Conservation (phyloP, 1,140 invertebrate genomes). For the Polypedilum vanderplanki region DNA sequence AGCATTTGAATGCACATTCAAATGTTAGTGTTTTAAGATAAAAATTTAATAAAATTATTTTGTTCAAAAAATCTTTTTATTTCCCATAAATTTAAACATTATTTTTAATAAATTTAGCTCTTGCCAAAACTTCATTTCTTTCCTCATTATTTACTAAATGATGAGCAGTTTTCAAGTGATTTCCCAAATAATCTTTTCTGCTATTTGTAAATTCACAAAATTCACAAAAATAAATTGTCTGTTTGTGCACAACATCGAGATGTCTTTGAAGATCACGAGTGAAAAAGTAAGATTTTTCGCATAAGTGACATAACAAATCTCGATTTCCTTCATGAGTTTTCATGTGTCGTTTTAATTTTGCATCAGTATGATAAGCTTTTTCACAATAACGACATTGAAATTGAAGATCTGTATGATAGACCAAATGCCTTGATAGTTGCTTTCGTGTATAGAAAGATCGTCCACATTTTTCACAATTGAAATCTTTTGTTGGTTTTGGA, state of each 20-base stretch:
- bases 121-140: background rate
- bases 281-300: background rate
- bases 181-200: background rate
- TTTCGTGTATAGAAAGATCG: background rate
- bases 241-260: background rate
- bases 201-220: background rate
- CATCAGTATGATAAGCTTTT: background rate
- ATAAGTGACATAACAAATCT: background rate
- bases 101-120: constrained; percentile 13
- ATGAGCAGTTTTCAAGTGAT: background rate
- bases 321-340: background rate
- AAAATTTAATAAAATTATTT: background rate
- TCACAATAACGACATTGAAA: background rate
- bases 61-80: no score
- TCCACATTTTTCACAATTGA: background rate
- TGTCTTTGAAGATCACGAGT: background rate
- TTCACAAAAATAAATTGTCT: background rate
- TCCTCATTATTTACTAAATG: background rate
- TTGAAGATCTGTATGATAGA: background rate
- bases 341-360: background rate
- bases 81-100: background rate
- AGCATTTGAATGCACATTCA: background rate
- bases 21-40: background rate
- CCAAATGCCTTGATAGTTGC: background rate
- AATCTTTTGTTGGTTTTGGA: background rate